These are phyloP conservation scores for Nesidiocoris tenuis DNA, from an alignment of 2,888 invertebrate genomes.

Conservation along the genomic window DNA sequence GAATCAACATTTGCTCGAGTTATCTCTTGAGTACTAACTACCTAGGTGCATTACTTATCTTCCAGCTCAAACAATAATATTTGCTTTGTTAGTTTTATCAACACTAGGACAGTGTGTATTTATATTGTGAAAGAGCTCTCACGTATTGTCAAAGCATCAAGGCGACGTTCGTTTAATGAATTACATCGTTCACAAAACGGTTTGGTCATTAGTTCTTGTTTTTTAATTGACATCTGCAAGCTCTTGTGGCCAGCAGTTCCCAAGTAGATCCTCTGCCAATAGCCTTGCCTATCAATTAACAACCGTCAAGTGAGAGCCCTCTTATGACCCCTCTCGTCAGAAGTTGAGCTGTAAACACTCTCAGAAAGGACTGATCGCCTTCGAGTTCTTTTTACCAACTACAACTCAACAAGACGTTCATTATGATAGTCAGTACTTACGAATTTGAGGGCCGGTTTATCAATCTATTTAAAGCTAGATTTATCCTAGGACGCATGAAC, in stretches of 20 bases:
- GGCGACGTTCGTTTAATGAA: too few relatives aligned
- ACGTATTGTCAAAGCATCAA: too few relatives aligned
- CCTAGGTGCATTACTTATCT: too few relatives aligned
- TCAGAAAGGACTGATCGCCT: background rate
- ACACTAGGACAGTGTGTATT: background rate
- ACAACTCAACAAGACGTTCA: background rate
- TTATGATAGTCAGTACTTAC: too few relatives aligned
- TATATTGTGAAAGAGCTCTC: too few relatives aligned
- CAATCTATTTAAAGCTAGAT: too few relatives aligned
- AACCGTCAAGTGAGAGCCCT: background rate
- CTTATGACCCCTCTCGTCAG: conserved; percentile 4
- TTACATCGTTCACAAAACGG: background rate
- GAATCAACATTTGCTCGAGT: background rate
- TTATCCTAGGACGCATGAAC: too few relatives aligned
- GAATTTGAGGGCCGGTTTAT: too few relatives aligned
- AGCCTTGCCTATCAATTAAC: conserved; percentile 32
- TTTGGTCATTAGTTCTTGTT: background rate
- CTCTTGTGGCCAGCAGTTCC: background rate
- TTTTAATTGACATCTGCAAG: background rate
- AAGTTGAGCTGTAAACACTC: conserved; percentile 14
- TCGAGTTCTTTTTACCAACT: background rate
- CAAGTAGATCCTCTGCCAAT: background rate
- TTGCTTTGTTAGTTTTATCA: conserved; percentile 4
- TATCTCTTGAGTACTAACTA: background rate
- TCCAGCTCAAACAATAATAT: conserved; percentile 16